Percentiles rank a stretch among this genome's conserved stretches.
Conservation (phyloP, 2,797 vertebrate genomes). For the Babyrousa celebensis region DNA sequence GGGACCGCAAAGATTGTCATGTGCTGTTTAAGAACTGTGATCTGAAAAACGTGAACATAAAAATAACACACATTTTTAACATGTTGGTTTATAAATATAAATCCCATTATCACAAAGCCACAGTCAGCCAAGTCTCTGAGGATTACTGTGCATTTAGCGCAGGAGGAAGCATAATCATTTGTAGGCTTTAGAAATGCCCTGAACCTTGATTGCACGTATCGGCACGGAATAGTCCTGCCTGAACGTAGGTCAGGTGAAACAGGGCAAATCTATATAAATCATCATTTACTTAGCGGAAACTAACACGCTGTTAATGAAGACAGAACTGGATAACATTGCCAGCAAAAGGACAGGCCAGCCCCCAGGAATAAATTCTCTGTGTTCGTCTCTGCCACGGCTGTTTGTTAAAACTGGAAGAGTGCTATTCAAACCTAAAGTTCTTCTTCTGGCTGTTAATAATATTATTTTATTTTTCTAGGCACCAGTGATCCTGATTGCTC, state of each 20-base stretch:
- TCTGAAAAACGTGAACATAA: constrained; percentile 71
- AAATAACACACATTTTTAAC: constrained; percentile 79
- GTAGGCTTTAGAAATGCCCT: constrained; percentile 72
- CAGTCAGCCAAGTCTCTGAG: constrained; percentile 72
- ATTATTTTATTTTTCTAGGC: constrained; percentile 78
- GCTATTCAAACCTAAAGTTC: constrained; percentile 42
- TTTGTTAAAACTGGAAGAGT: constrained; percentile 56
- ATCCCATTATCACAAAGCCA: constrained; percentile 83
- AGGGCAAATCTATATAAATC: constrained; percentile 75
- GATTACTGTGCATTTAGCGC: constrained; percentile 82
- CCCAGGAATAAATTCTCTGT: constrained; percentile 48
- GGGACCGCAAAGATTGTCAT: constrained; percentile 49
- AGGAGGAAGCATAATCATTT: constrained; percentile 74
- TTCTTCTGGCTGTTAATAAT: constrained; percentile 65
- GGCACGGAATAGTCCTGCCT: background rate
- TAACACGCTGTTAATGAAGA: constrained; percentile 74
- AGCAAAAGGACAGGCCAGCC: constrained; percentile 38
- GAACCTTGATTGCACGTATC: constrained; percentile 72
- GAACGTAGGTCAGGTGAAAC: constrained; percentile 75
- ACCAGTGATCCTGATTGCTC: constrained; percentile 72
- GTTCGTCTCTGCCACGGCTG: background rate
- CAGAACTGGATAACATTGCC: constrained; percentile 67
- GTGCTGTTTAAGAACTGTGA: constrained; percentile 63
- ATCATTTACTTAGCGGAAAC: constrained; percentile 77
- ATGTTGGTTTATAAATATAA: constrained; percentile 84